Conservation (phyloP, 2,888 invertebrate species). For the Morpho achilles region DNA sequence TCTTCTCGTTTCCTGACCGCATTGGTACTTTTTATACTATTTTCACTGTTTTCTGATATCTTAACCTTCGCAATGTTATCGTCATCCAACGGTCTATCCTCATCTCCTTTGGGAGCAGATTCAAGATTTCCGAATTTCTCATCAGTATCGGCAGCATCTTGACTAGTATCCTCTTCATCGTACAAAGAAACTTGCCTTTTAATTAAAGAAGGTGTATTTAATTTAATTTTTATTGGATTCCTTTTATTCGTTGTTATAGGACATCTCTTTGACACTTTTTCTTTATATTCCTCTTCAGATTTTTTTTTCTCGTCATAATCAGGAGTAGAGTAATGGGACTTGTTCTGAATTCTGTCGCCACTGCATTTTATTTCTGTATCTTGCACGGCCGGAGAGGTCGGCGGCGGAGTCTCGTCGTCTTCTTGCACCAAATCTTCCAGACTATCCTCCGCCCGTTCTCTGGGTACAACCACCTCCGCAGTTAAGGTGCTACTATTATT, state of each 20-base stretch:
- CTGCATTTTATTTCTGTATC: slow-evolving; percentile 12
- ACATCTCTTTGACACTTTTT: slow-evolving; percentile 59
- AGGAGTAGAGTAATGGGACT: slow-evolving; percentile 15
- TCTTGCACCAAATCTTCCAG: slow-evolving; percentile 46
- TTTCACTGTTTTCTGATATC: too few species aligned
- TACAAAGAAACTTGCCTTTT: slow-evolving; percentile 73
- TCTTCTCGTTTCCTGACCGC: too few species aligned
- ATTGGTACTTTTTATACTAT: too few species aligned
- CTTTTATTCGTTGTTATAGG: slow-evolving; percentile 60
- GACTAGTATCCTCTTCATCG: slow-evolving; percentile 48
- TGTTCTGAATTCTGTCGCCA: slow-evolving; percentile 5
- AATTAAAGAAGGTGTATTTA: slow-evolving; percentile 69
- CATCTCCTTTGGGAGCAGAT: background rate
- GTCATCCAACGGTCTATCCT: too few species aligned
- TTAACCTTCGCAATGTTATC: too few species aligned
- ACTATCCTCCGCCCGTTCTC: slow-evolving; percentile 29
- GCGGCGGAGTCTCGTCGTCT: slow-evolving; percentile 40
- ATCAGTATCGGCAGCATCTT: slow-evolving; percentile 12
- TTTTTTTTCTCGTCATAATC: slow-evolving; percentile 34
- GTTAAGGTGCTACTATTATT: slow-evolving; percentile 51
- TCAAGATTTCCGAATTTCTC: slow-evolving; percentile 1
- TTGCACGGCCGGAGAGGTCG: slow-evolving; percentile 14
- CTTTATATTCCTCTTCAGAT: slow-evolving; percentile 53
- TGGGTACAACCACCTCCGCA: slow-evolving; percentile 25
- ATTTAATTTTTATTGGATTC: slow-evolving; percentile 65